Evolutionary conservation across 2,113 vertebrate species (phyloP), one percentile per base, ranked within the genome.

Genomic region (Mirza zaza): DNA sequence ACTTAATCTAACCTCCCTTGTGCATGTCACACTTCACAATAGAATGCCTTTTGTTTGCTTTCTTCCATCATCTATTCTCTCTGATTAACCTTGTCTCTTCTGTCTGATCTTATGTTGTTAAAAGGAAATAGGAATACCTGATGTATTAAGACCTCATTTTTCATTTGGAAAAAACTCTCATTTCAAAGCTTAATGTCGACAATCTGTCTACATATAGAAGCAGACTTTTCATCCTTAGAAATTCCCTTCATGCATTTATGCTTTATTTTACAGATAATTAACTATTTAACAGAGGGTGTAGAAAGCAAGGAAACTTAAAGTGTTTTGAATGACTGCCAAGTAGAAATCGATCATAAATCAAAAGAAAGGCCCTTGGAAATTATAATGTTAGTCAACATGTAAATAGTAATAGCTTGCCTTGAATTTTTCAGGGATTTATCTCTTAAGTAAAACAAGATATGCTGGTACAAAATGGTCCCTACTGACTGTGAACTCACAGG

Each of bases 121-220:
- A 95, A 92, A 97, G 76, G 42, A 94, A 91, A 61, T 52, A 79
- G 11, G 45, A 86, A 93, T 80, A 34, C 0, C 50, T 50, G 25
- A 29, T 8, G 75, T 63, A 88, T 23, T 96, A 73, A 92, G 5
- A 94, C 0, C 39, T 79, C 90, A 57, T 50, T 94, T 95, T 59
- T 94, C n/a, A 94, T 50, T 29, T 20, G 34, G 29, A 36, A 25
- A 39, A 42, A 91, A 57, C 1, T 48, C 59, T 75, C 27, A 2
- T 82, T 81, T 59, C 73, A 93, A 67, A 2, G 14, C 3, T 90
- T 39, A 76, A 0, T 87, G 25, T 76, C 93, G 50, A 55, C n/a
- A 86, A 90, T 84, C 57, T 48, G 84, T 80, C 83, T 59, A 96
- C 87, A 87, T 87, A 50, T 48, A 93, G 83, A 97, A 86, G n/a